These are phyloP conservation scores for Machimus atricapillus DNA, from an alignment of 2,888 invertebrate species.

Conservation along the genomic window DNA sequence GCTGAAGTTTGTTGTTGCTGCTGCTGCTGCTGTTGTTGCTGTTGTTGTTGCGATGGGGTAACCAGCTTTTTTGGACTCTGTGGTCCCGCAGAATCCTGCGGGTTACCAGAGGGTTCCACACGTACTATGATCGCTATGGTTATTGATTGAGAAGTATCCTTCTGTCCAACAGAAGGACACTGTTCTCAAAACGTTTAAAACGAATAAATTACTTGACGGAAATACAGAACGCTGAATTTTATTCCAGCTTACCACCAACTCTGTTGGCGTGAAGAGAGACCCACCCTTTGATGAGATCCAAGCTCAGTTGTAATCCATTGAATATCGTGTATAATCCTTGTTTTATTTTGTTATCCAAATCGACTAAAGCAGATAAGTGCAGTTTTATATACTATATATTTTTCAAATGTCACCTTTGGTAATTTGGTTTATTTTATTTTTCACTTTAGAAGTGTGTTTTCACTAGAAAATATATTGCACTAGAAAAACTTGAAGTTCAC, in stretches of 20 bases:
- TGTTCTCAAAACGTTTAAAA: slow-evolving; percentile 44
- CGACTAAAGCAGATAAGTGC: too few relatives aligned
- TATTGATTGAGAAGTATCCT: slow-evolving; percentile 49
- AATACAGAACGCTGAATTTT: not conserved
- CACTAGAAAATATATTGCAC: not conserved
- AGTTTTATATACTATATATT: not conserved
- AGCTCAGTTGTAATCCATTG: not conserved
- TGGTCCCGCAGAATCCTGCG: slow-evolving; percentile 54
- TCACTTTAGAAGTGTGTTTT: not conserved
- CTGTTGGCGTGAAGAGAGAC: not conserved
- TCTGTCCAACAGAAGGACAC: slow-evolving; percentile 48
- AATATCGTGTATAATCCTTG: not conserved
- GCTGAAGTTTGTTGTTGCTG: slow-evolving; percentile 24
- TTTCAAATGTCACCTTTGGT: not conserved
- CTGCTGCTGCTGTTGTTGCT: slow-evolving; percentile 42
- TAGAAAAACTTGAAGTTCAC: not conserved
- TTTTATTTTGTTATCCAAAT: not conserved
- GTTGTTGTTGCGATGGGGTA: slow-evolving; percentile 47
- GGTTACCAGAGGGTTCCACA: slow-evolving; percentile 54
- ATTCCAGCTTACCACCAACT: not conserved
- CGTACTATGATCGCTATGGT: slow-evolving; percentile 55
- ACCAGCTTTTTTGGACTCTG: slow-evolving; percentile 51
- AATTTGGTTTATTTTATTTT: not conserved
- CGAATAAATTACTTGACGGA: slow-evolving; percentile 37
- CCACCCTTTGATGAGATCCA: not conserved